Evolutionary conservation across 1,140 invertebrate species (phyloP).

Genomic region (Chlorops oryzae): DNA sequence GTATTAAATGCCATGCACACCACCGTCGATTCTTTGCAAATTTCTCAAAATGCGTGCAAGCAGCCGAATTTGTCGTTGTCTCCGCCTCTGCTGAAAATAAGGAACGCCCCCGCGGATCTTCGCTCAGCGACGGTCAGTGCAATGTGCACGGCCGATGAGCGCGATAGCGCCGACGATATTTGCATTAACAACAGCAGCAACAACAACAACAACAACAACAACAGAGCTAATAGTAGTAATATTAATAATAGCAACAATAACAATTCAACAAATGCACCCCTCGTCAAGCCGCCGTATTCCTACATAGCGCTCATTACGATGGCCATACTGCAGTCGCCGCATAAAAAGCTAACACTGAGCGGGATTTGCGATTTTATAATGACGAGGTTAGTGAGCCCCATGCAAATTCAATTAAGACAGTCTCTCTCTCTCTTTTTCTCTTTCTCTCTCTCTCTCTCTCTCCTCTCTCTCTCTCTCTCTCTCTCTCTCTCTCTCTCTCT

Average conservation of each 20-base stretch:
- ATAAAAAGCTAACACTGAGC: slow-evolving; percentile 92
- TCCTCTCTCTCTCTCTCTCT: too few relatives aligned
- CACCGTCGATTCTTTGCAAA: slow-evolving; percentile 33
- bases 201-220: slow-evolving; percentile 13
- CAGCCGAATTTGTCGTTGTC: slow-evolving; percentile 28
- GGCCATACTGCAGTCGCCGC: slow-evolving; percentile 95
- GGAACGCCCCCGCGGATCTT: slow-evolving; percentile 15
- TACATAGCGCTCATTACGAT: slow-evolving; percentile 98
- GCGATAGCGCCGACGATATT: slow-evolving; percentile 17
- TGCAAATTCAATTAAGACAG: not conserved
- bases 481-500: too few relatives aligned
- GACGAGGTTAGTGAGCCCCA: slow-evolving; percentile 56
- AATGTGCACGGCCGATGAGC: slow-evolving; percentile 17
- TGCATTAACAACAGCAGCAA: slow-evolving; percentile 15
- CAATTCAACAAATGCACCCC: too few relatives aligned
- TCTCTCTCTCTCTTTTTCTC: too few relatives aligned
- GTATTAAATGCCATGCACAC: too few relatives aligned
- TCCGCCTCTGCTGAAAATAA: slow-evolving; percentile 31
- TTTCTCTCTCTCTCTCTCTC: too few relatives aligned
- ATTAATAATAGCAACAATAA: slow-evolving; percentile 11
- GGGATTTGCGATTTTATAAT: slow-evolving; percentile 99
- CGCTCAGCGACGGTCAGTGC: slow-evolving; percentile 14
- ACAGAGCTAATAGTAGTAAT: slow-evolving; percentile 14
- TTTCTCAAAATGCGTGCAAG: slow-evolving; percentile 32
- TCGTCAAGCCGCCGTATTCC: slow-evolving; percentile 93